These are phyloP conservation scores for Philereme transversata DNA, from an alignment of 2,888 invertebrate species.

Conservation along the genomic window DNA sequence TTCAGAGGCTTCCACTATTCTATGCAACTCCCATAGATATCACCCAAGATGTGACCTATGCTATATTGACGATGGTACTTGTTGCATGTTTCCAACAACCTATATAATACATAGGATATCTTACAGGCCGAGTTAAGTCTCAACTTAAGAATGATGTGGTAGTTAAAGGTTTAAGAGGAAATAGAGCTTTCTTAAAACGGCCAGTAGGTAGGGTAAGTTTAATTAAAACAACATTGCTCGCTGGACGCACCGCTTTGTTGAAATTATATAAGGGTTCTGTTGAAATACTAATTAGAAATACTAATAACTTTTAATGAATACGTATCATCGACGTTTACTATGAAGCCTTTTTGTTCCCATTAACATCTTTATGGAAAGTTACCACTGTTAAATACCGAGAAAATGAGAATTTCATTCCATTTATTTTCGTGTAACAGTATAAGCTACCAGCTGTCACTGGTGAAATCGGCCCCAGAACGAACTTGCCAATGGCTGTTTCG, in stretches of 20 bases:
- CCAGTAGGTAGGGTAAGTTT: slow-evolving; percentile 59
- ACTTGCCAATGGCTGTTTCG: slow-evolving; percentile 45
- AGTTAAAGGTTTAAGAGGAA: slow-evolving; percentile 45
- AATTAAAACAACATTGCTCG: slow-evolving; percentile 69
- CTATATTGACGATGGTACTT: slow-evolving; percentile 2
- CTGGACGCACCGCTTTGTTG: slow-evolving; percentile 44
- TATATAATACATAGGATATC: neutral
- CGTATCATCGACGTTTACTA: slow-evolving; percentile 58
- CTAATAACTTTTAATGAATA: slow-evolving; percentile 61
- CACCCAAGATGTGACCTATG: neutral
- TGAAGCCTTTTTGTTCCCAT: slow-evolving; percentile 49
- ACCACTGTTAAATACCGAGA: slow-evolving; percentile 34
- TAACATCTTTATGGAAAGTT: slow-evolving; percentile 36
- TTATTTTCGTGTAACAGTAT: slow-evolving; percentile 35
- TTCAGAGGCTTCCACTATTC: slow-evolving; percentile 34
- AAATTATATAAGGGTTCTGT: slow-evolving; percentile 39
- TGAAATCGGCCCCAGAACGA: slow-evolving; percentile 33
- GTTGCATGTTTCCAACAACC: neutral
- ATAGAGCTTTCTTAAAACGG: slow-evolving; percentile 44
- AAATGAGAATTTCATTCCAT: slow-evolving; percentile 39
- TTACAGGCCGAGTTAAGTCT: slow-evolving; percentile 5
- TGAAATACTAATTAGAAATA: slow-evolving; percentile 69
- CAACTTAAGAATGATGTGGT: slow-evolving; percentile 39
- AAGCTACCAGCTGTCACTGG: slow-evolving; percentile 34
- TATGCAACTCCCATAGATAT: neutral